Evolutionary conservation across 2,888 invertebrate genomes (phyloP), one percentile per base, ranked within the genome.

Genomic region (Cheilosia variabilis): DNA sequence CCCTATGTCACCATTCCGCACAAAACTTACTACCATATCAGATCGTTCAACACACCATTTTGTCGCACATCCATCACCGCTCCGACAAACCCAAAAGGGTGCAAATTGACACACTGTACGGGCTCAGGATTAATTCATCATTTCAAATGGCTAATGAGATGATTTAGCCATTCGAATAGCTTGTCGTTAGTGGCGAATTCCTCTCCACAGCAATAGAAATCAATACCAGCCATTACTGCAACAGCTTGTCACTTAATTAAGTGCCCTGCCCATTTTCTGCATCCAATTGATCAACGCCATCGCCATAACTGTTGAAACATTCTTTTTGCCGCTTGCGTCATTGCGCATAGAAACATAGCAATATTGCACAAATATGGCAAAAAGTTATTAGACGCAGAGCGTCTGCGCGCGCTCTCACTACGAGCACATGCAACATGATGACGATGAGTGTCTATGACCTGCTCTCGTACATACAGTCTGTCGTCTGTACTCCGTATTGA

Each of bases 271-370:
- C 80, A 80, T 84, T 84, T 79, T 80, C 69, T 69, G 73, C 72
- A 65, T 84, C 69, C 84, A 80, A 83, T 79, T 75, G 79, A 80
- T 84, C 84, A 79, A 84, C 84, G 79, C 80, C 83, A 79, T 79
- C 27, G 68, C 81, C 69, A 63, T 76, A 76, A 63, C 63, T n/a
- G 76, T 81, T 75, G 50, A 68, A 45, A 66, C 37, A 83, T 65
- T 58, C 57, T 53, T 65, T 45, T 77, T 34, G n/a, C 22, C 24
- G 27, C 80, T 73, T 73, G 73, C 81, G 69, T 63, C 76, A 65
- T 47, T 65, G 60, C 62, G 45, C 45, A 45, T 62, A 53, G 60
- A 45, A 60, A 72, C 41, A 63, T 62, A 58, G 78, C 71, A 17
- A 57, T 60, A 50, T 17, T n/a, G 60, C 72, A 63, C 72, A 63